Evolutionary conservation across 1,140 invertebrate species (phyloP).

Genomic region (Drosophila pruinosa): DNA sequence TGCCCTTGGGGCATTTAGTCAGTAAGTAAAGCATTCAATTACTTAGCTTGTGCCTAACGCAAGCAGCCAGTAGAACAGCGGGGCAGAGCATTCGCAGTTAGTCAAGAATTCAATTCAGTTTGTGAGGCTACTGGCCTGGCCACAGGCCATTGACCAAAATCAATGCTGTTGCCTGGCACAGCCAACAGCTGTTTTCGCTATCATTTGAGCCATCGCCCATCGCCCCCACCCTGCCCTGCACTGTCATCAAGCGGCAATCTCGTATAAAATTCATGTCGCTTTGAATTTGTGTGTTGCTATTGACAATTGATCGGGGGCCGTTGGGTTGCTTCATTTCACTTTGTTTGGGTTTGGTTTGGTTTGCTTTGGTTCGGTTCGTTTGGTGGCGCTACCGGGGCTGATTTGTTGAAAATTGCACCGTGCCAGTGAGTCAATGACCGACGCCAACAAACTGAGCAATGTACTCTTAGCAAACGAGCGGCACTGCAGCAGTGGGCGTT

Average conservation of each 20-base stretch:
- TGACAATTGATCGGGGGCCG: slow-evolving; percentile 53
- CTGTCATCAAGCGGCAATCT: slow-evolving; percentile 16
- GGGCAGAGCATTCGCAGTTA: too few relatives aligned
- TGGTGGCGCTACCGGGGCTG: neutral
- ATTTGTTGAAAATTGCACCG: slow-evolving; percentile 65
- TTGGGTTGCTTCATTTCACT: neutral
- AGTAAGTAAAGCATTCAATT: too few relatives aligned
- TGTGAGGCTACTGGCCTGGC: neutral
- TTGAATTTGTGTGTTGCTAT: slow-evolving; percentile 67
- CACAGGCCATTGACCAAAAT: slow-evolving; percentile 76
- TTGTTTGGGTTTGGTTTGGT: neutral
- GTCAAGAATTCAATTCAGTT: neutral
- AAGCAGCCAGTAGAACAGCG: too few relatives aligned
- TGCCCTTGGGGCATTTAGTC: too few relatives aligned
- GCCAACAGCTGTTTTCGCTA: slow-evolving; percentile 24
- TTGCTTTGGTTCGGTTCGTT: neutral
- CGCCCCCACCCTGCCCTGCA: neutral
- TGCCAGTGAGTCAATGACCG: slow-evolving; percentile 68
- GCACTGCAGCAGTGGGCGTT: slow-evolving; percentile 36
- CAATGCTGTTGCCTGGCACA: slow-evolving; percentile 50
- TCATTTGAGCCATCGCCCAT: neutral
- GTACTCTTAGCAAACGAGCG: slow-evolving; percentile 12
- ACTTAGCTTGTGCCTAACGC: too few relatives aligned
- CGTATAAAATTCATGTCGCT: slow-evolving; percentile 48
- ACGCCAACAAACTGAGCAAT: slow-evolving; percentile 11